phyloP scores from a whole-genome alignment of 1,140 invertebrate species.

The Hyposmocoma kahamanoa region DNA sequence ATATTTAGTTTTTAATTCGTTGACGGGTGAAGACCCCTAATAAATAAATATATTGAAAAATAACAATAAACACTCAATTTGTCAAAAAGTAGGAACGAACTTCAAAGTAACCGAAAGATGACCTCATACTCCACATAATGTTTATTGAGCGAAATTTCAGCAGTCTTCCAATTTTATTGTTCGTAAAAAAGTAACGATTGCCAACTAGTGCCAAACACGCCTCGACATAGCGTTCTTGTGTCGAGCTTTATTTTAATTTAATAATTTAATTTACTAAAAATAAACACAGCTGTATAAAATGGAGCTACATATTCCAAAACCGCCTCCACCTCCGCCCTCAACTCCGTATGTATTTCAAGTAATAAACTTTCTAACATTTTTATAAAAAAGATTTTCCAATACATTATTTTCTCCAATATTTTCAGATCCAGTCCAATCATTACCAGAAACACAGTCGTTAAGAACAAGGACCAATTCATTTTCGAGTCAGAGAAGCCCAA shows the following conservation, averaged over 20 bases:
- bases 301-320: background rate
- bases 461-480: conserved; percentile 85
- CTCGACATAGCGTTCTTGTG: background rate
- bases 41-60: no score
- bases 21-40: no score
- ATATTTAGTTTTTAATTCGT: no score
- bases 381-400: no score
- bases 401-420: conserved; percentile 18
- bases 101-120: no score
- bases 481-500: conserved; percentile 91
- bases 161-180: background rate
- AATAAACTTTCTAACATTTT: no score
- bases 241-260: background rate
- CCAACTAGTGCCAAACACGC: conserved; percentile 2
- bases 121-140: no score
- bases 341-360: background rate
- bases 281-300: background rate
- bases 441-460: conserved; percentile 76
- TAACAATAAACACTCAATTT: no score
- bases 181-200: background rate
- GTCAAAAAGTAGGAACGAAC: no score
- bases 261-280: background rate
- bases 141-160: background rate
- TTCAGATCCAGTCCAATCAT: conserved; percentile 76
- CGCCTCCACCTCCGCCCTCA: background rate